Percentiles rank a stretch among this genome's conserved stretches.
Evolutionary conservation across 2,113 vertebrate species (phyloP).

Genomic region (Albula glossodonta): DNA sequence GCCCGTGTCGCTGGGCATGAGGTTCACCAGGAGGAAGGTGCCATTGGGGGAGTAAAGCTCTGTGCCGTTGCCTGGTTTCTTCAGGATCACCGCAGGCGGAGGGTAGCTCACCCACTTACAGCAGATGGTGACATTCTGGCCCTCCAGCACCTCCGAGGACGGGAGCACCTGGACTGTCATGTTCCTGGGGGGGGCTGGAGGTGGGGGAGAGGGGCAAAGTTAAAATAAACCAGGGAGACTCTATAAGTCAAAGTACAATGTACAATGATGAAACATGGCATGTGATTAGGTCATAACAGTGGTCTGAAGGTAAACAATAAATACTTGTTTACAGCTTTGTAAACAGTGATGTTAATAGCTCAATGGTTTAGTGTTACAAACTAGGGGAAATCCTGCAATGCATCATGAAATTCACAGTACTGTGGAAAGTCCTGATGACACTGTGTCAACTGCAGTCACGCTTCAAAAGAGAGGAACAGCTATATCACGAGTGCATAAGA

Average conservation of each 20-base stretch:
- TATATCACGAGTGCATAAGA: not conserved
- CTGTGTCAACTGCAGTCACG: not conserved
- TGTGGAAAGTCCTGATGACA: not conserved
- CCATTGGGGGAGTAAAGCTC: constrained; percentile 55
- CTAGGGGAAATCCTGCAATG: not conserved
- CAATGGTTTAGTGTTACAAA: not conserved
- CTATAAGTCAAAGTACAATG: not conserved
- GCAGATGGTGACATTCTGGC: constrained; percentile 67
- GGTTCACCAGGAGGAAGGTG: constrained; percentile 62
- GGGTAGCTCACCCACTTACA: constrained; percentile 63
- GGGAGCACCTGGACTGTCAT: constrained; percentile 61
- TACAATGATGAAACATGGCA: not conserved
- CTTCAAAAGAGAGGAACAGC: constrained; percentile 8
- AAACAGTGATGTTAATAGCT: not conserved
- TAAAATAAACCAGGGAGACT: not conserved
- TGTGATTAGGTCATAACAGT: not conserved
- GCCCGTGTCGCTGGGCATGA: constrained; percentile 61
- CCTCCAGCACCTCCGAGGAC: constrained; percentile 60
- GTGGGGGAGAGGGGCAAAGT: not conserved
- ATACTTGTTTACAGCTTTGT: not conserved
- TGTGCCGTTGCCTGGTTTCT: constrained; percentile 52
- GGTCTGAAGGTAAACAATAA: not conserved
- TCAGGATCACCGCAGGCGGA: constrained; percentile 52
- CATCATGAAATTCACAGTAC: not conserved
- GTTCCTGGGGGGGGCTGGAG: constrained; percentile 67